A percentile compares a stretch with the other conserved stretches of the same genome.
Conservation (phyloP, 2,797 vertebrate genomes). For the Argya squamiceps region DNA sequence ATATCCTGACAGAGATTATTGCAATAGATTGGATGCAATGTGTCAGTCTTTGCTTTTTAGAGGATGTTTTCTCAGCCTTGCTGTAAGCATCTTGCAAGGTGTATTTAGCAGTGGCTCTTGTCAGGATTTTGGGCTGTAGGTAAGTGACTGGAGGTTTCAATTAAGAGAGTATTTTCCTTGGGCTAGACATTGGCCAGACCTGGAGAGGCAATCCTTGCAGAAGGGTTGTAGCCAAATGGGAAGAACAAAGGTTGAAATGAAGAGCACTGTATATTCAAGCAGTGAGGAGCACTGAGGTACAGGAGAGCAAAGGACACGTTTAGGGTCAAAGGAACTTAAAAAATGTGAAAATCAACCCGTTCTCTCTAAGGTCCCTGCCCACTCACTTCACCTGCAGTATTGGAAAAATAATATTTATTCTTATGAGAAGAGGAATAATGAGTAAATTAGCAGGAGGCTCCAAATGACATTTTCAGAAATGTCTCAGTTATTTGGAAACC, state of each 20-base stretch:
- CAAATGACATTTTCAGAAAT: slow-evolving; percentile 5
- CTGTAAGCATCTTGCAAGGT: neutral
- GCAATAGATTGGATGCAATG: accelerated
- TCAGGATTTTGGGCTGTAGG: neutral
- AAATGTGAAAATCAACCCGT: neutral
- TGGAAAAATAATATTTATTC: neutral
- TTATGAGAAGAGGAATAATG: neutral
- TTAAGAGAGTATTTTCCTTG: neutral
- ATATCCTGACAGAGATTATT: neutral
- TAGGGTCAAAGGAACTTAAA: neutral
- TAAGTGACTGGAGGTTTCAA: neutral
- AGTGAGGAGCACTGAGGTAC: neutral
- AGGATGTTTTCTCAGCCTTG: neutral
- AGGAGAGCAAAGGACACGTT: accelerated
- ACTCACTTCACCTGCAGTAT: neutral
- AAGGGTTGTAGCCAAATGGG: neutral
- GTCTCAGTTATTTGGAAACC: neutral
- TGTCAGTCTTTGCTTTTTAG: neutral
- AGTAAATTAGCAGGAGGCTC: neutral
- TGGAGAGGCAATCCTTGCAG: neutral
- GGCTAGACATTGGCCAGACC: neutral
- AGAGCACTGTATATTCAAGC: neutral
- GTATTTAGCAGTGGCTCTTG: neutral
- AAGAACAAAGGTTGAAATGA: neutral
- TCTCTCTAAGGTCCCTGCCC: neutral